Conservation (phyloP, 2,113 vertebrate species). For the Edolisoma coerulescens region DNA sequence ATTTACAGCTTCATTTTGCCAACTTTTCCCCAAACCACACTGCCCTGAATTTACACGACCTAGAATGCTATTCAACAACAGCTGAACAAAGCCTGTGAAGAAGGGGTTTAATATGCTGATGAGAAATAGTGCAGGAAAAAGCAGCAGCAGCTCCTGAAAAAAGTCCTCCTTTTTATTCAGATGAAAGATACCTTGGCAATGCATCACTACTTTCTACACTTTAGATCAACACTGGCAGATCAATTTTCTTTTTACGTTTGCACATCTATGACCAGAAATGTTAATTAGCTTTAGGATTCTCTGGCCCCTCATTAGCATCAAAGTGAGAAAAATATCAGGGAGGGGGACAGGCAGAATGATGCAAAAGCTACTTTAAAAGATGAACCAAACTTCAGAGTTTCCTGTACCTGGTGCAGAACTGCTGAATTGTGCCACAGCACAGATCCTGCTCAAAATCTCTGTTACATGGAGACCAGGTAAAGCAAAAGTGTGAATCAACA, state of each 20-base stretch:
- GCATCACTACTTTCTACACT: neutral
- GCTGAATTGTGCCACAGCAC: neutral
- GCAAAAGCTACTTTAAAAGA: constrained; percentile 14
- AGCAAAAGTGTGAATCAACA: neutral
- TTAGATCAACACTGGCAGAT: neutral
- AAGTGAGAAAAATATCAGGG: constrained; percentile 36
- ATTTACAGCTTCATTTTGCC: constrained; percentile 7
- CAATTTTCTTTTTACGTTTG: neutral
- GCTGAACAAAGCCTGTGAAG: neutral
- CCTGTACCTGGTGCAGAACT: neutral
- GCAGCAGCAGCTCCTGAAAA: neutral
- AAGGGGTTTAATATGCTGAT: neutral
- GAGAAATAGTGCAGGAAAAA: neutral
- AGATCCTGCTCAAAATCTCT: neutral
- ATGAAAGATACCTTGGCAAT: neutral
- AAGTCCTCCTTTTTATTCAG: neutral
- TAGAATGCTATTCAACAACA: neutral
- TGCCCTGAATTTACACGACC: neutral
- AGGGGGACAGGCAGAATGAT: neutral
- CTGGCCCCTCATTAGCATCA: neutral
- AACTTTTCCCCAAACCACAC: neutral
- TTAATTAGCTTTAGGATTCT: constrained; percentile 46
- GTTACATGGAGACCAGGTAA: neutral
- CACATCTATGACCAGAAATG: neutral
- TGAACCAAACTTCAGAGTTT: constrained; percentile 16